Conservation (phyloP, 2,113 vertebrate genomes). For the Sminthopsis crassicaudata region DNA sequence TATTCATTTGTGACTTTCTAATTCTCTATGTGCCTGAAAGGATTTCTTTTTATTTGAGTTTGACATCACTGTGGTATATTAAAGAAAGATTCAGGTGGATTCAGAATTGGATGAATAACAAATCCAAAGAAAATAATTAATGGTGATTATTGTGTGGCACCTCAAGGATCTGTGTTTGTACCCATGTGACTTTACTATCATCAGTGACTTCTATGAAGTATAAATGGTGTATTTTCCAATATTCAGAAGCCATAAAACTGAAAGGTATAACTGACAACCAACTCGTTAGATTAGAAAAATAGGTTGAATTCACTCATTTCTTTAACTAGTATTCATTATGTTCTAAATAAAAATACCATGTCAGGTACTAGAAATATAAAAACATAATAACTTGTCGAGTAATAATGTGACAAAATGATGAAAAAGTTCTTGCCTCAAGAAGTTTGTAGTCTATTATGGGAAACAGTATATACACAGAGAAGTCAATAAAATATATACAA, state of each 20-base stretch:
- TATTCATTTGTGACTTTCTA: background rate
- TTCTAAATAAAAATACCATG: background rate
- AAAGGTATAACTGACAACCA: background rate
- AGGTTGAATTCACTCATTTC: background rate
- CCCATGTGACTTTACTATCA: background rate
- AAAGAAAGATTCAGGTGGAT: background rate
- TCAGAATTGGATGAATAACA: background rate
- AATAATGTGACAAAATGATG: too few relatives aligned
- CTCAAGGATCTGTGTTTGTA: background rate
- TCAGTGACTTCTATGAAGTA: background rate
- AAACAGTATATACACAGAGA: too few relatives aligned
- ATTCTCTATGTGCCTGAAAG: background rate
- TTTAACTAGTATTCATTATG: background rate
- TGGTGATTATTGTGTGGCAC: background rate
- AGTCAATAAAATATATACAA: too few relatives aligned
- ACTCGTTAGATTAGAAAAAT: background rate
- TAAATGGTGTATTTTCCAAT: background rate
- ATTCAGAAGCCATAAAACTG: background rate
- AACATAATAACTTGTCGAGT: too few relatives aligned
- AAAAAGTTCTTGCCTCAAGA: too few relatives aligned
- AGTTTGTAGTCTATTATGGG: too few relatives aligned
- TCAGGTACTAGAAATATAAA: too few relatives aligned
- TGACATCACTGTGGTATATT: background rate
- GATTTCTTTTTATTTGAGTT: background rate
- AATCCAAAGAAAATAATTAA: background rate